These are phyloP conservation scores for Numenius arquata DNA, from an alignment of 2,113 vertebrate genomes.

Conservation along the genomic window DNA sequence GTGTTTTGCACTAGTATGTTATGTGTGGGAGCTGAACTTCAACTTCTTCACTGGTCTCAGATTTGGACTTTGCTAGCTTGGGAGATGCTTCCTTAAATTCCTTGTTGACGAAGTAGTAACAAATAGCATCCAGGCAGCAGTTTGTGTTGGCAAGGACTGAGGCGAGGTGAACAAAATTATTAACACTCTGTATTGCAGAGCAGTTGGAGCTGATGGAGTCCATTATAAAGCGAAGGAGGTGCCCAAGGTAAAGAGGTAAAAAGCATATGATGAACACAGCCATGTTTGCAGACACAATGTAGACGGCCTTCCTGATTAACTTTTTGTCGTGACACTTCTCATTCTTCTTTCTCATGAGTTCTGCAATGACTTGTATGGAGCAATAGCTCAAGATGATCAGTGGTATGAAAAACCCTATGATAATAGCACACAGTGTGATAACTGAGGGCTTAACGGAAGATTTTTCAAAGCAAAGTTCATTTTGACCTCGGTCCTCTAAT, in stretches of 20 bases:
- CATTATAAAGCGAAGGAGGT: conserved; percentile 37
- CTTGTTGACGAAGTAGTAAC: conserved; percentile 67
- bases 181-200: background rate
- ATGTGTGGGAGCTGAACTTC: background rate
- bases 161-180: conserved; percentile 17
- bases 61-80: background rate
- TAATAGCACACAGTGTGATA: background rate
- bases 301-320: conserved; percentile 14
- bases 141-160: conserved; percentile 53
- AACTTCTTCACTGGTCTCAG: background rate
- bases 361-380: conserved; percentile 33
- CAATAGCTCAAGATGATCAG: conserved; percentile 58
- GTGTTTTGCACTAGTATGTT: background rate
- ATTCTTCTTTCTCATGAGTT: background rate
- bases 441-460: background rate
- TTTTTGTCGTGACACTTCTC: background rate
- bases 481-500: background rate
- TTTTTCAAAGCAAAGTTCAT: conserved; percentile 53
- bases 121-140: conserved; percentile 68
- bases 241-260: conserved; percentile 44
- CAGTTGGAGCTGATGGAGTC: background rate
- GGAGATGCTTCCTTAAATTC: conserved; percentile 57
- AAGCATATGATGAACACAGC: conserved; percentile 66
- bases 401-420: conserved; percentile 34
- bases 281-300: conserved; percentile 61